Percentiles rank a stretch among this genome's conserved stretches.
These are phyloP conservation scores for Conistra vaccinii DNA, from an alignment of 2,888 invertebrate species.

Conservation along the genomic window DNA sequence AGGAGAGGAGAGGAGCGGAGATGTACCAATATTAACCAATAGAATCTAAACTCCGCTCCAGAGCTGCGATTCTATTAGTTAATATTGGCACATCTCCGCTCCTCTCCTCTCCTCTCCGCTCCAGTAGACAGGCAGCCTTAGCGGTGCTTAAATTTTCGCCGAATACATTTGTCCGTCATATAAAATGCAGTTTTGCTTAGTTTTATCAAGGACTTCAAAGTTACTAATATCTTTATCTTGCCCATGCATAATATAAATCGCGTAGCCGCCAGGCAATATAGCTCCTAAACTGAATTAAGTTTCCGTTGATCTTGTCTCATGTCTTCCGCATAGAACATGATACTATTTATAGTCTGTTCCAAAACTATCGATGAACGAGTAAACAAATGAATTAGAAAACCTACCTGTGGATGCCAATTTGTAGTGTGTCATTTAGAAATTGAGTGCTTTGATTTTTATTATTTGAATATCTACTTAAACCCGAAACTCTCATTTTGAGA, in stretches of 20 bases:
- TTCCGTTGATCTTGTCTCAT: slow-evolving; percentile 36
- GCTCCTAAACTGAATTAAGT: slow-evolving; percentile 23
- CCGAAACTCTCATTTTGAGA: background rate
- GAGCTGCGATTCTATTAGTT: too few relatives aligned
- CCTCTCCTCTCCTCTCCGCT: too few relatives aligned
- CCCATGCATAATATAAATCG: slow-evolving; percentile 3
- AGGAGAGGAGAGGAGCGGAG: too few relatives aligned
- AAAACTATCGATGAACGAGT: background rate
- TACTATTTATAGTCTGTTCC: background rate
- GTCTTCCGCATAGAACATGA: slow-evolving; percentile 10
- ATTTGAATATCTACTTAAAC: too few relatives aligned
- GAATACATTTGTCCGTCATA: background rate
- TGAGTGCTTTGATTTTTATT: background rate
- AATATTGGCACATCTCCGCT: too few relatives aligned
- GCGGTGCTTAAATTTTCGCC: background rate
- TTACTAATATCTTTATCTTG: slow-evolving; percentile 1
- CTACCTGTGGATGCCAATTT: background rate
- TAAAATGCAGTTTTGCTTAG: background rate
- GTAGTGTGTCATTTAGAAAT: background rate
- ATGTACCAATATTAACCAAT: too few relatives aligned
- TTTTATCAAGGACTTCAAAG: background rate
- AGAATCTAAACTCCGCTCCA: too few relatives aligned
- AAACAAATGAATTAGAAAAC: background rate
- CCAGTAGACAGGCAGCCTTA: too few relatives aligned
- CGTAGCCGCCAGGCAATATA: slow-evolving; percentile 11